Conservation (phyloP, 2,888 invertebrate species). For the Eledone cirrhosa region DNA sequence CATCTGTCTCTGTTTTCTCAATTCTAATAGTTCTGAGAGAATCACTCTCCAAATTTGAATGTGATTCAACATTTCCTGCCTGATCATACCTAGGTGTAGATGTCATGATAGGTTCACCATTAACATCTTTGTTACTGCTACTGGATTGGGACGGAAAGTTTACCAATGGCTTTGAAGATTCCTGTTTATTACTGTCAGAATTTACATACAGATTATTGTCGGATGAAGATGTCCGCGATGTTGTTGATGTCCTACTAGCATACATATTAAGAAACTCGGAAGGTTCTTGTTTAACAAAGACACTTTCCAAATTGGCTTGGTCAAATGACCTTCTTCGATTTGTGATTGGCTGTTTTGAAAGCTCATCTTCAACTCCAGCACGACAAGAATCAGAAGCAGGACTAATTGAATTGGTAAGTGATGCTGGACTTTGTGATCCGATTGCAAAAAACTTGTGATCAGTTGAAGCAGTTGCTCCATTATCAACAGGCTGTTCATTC, state of each 20-base stretch:
- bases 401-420: conserved; percentile 25
- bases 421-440: conserved; percentile 24
- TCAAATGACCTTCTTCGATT: conserved; percentile 22
- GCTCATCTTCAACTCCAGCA: conserved; percentile 28
- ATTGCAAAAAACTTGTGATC: conserved; percentile 13
- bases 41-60: conserved; percentile 15
- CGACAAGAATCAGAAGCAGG: conserved; percentile 26
- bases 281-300: conserved; percentile 24
- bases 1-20: conserved; percentile 12
- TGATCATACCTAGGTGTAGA: conserved; percentile 16
- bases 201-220: conserved; percentile 8
- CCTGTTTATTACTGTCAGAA: background rate
- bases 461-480: conserved; percentile 29
- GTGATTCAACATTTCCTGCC: conserved; percentile 21
- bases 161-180: conserved; percentile 16
- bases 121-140: background rate
- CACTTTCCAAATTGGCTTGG: conserved; percentile 24
- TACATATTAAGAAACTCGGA: conserved; percentile 26
- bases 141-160: conserved; percentile 28
- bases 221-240: background rate
- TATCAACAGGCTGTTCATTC: conserved; percentile 35
- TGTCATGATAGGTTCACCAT: background rate
- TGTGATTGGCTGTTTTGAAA: conserved; percentile 20
- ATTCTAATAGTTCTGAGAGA: background rate
- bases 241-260: background rate